Percentiles rank a stretch among this genome's conserved stretches.
Conservation (phyloP, 2,888 invertebrate genomes). For the Lochmaea crataegi region DNA sequence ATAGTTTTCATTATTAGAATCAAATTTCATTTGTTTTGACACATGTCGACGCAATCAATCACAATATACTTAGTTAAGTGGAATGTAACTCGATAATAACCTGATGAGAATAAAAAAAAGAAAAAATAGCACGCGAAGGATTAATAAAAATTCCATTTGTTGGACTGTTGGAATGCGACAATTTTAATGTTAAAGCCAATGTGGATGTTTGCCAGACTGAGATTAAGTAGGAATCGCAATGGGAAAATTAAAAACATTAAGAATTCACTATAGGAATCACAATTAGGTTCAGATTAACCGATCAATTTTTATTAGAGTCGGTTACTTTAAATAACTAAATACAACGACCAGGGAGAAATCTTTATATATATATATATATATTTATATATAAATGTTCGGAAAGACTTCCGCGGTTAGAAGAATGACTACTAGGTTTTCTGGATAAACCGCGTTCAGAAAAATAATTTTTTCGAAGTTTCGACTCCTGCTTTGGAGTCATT, state of each 20-base stretch:
- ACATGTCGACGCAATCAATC: constrained; percentile 28
- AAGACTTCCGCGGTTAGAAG: too few species aligned
- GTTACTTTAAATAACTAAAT: neutral
- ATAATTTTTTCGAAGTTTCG: too few species aligned
- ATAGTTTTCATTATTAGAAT: constrained; percentile 9
- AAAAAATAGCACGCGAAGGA: neutral
- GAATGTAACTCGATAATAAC: constrained; percentile 19
- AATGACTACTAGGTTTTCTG: too few species aligned
- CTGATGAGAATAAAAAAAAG: neutral
- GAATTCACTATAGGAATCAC: constrained; percentile 1
- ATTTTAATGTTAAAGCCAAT: neutral
- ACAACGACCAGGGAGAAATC: neutral
- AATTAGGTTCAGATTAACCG: constrained; percentile 6
- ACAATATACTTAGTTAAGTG: constrained; percentile 16
- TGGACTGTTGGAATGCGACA: neutral
- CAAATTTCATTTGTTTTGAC: constrained; percentile 32
- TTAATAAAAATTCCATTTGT: constrained; percentile 8
- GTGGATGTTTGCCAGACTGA: neutral
- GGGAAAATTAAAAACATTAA: neutral
- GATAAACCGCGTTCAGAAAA: too few species aligned
- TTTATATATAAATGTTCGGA: too few species aligned
- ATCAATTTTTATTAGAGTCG: constrained; percentile 1
- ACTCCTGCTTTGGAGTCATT: too few species aligned
- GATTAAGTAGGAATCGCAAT: neutral
- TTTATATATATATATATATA: too few species aligned